These are phyloP conservation scores for Takifugu rubripes DNA, from an alignment of 2,797 vertebrate species.

Conservation along the genomic window DNA sequence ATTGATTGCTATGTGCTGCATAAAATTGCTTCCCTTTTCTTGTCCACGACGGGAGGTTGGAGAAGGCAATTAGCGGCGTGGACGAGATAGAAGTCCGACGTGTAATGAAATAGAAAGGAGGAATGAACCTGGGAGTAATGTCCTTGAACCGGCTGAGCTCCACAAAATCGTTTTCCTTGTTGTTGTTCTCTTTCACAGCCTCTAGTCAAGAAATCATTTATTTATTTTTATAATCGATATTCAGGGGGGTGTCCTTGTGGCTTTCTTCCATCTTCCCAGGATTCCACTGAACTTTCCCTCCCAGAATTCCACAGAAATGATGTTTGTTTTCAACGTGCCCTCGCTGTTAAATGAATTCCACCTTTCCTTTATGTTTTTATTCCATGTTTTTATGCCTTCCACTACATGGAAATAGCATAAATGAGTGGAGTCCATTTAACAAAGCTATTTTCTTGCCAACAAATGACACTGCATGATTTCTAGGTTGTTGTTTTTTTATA, in stretches of 20 bases:
- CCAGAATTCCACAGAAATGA: slow-evolving; percentile 4
- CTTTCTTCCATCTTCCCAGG: slow-evolving; percentile 1
- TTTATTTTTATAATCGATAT: slow-evolving; percentile 11
- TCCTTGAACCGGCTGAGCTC: slow-evolving; percentile 55
- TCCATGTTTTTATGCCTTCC: slow-evolving; percentile 17
- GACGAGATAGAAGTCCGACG: slow-evolving; percentile 78
- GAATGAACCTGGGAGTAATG: slow-evolving; percentile 70
- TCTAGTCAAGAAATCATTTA: slow-evolving; percentile 5
- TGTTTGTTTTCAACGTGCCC: slow-evolving; percentile 1
- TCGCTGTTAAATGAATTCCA: slow-evolving; percentile 1
- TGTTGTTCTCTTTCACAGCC: slow-evolving; percentile 15
- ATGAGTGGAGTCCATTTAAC: slow-evolving; percentile 84
- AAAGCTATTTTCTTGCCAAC: slow-evolving; percentile 92
- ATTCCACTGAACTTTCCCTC: slow-evolving; percentile 12
- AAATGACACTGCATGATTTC: slow-evolving; percentile 77
- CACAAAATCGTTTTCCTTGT: slow-evolving; percentile 24
- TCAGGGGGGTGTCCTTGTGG: slow-evolving; percentile 7
- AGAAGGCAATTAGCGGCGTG: slow-evolving; percentile 85
- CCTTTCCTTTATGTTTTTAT: neutral
- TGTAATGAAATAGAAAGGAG: slow-evolving; percentile 87
- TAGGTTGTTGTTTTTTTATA: slow-evolving; percentile 42
- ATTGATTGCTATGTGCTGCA: slow-evolving; percentile 91
- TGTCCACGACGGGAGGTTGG: slow-evolving; percentile 70
- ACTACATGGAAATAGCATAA: neutral
- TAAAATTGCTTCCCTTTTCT: slow-evolving; percentile 90